A percentile compares a stretch with the other conserved stretches of the same genome.
These are phyloP conservation scores for Catalaphyllia jardinei DNA, from an alignment of 64 coral and sea anemone genomes.

Conservation along the genomic window DNA sequence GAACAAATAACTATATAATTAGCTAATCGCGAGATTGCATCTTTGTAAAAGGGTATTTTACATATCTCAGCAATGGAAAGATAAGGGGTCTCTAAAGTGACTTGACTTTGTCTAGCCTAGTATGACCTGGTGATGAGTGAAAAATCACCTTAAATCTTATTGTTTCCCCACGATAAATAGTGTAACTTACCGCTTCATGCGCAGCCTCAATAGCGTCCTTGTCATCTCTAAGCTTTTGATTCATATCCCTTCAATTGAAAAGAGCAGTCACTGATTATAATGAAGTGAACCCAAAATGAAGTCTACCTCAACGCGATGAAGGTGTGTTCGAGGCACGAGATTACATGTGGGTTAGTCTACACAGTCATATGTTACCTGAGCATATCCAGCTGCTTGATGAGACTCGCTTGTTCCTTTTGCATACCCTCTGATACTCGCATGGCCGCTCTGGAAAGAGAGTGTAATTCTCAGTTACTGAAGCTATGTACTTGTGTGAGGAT, in stretches of 20 bases:
- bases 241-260: constrained; percentile 80
- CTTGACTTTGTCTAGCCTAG: too few relatives aligned
- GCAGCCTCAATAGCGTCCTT: constrained; percentile 95
- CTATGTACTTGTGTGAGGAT: not conserved
- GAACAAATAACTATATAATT: too few relatives aligned
- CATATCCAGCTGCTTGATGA: constrained; percentile 95
- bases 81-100: too few relatives aligned
- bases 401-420: constrained; percentile 94
- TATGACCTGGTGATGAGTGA: too few relatives aligned
- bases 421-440: constrained; percentile 86
- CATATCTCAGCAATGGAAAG: too few relatives aligned
- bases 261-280: not conserved
- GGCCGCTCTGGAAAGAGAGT: constrained; percentile 61
- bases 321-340: too few relatives aligned
- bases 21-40: too few relatives aligned
- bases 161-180: too few relatives aligned
- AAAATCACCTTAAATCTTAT: too few relatives aligned
- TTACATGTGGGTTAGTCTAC: not conserved
- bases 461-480: not conserved
- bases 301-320: too few relatives aligned
- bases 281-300: not conserved
- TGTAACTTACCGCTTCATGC: constrained; percentile 91
- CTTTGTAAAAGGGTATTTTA: too few relatives aligned
- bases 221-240: constrained; percentile 96
- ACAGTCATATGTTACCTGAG: constrained; percentile 73